phyloP scores from a whole-genome alignment of 1,140 invertebrate genomes.

The Drosophila sucinea region DNA sequence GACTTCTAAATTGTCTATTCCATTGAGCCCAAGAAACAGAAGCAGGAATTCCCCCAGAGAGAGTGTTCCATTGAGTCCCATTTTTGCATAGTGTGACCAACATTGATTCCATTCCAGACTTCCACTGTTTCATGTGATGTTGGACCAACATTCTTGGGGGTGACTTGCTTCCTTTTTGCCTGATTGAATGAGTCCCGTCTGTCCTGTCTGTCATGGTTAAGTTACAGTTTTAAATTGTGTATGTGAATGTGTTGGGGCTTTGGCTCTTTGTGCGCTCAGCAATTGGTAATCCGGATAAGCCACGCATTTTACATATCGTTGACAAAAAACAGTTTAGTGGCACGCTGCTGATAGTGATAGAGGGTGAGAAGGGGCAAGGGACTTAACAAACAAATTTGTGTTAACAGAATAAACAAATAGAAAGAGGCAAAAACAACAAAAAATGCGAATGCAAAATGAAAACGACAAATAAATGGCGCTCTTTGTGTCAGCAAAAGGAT shows the following conservation, averaged over 20 bases:
- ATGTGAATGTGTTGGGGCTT: neutral
- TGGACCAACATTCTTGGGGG: neutral
- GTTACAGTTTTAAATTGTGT: conserved; percentile 5
- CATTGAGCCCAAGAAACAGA: too few relatives aligned
- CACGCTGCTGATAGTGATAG: conserved; percentile 16
- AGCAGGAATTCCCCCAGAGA: too few relatives aligned
- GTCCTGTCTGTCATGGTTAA: neutral
- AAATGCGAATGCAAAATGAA: conserved; percentile 44
- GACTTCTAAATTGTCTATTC: too few relatives aligned
- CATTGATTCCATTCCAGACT: too few relatives aligned
- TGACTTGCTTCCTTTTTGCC: neutral
- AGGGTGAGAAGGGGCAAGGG: conserved; percentile 17
- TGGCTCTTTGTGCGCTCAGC: conserved; percentile 51
- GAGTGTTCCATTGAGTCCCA: too few relatives aligned
- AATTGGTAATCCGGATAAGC: conserved; percentile 60
- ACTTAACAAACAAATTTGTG: conserved; percentile 58
- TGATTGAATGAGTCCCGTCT: neutral
- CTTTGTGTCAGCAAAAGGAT: conserved; percentile 56
- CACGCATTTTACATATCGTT: conserved; percentile 63
- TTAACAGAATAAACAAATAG: conserved; percentile 22
- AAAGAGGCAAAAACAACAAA: conserved; percentile 1
- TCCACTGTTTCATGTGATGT: too few relatives aligned
- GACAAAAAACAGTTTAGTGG: conserved; percentile 36
- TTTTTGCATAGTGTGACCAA: too few relatives aligned
- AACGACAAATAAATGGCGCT: conserved; percentile 25